Evolutionary conservation across 1,140 invertebrate species (phyloP), one percentile per base, ranked within the genome.

Genomic region (Oryctes rhinoceros): DNA sequence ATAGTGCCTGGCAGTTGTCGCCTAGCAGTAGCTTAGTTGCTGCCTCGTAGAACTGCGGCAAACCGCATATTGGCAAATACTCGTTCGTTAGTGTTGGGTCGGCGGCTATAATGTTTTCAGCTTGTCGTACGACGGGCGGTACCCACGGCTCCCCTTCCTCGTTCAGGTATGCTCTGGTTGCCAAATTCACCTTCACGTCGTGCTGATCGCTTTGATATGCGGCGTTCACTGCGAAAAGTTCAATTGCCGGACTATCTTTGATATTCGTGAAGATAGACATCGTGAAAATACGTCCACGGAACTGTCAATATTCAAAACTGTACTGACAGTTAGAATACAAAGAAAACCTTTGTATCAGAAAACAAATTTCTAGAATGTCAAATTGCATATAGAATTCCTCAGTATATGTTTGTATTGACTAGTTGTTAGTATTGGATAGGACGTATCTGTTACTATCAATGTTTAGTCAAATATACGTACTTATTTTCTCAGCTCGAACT

Each of bases 141-240:
- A 99, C 96, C 97, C 97, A 99, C 79, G 98, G 97, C 87, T 97
- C 95, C 0, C 94, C 95, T 84, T 96, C 94, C 83, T 95, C 93
- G 59, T 96, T 97, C 83, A 97, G 91, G 86, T 99, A 99, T 74
- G 97, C 97, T 98, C 83, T 67, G 67, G 1, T 24, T n/a, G 11
- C 10, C 18, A 76, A 48, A 39, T 49, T 47, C 11, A 76, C 75
- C 18, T 76, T 76, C 11, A 44, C 4, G 47, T 76, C 37, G 37
- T 10, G 39, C 13, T 18, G 47, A 49, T 76, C 75, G 1, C 20
- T 95, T 47, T 91, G 89, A 87, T 92, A 99, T n/a, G 92, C 89
- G 88, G 94, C 95, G 65, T 91, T 94, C 44, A 98, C 88, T 18
- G 94, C 93, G 88, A 99, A 99, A 47, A 99, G 97, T 89, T 99